Evolutionary conservation across 2,113 vertebrate genomes (phyloP).

Genomic region (Manacus vitellinus): DNA sequence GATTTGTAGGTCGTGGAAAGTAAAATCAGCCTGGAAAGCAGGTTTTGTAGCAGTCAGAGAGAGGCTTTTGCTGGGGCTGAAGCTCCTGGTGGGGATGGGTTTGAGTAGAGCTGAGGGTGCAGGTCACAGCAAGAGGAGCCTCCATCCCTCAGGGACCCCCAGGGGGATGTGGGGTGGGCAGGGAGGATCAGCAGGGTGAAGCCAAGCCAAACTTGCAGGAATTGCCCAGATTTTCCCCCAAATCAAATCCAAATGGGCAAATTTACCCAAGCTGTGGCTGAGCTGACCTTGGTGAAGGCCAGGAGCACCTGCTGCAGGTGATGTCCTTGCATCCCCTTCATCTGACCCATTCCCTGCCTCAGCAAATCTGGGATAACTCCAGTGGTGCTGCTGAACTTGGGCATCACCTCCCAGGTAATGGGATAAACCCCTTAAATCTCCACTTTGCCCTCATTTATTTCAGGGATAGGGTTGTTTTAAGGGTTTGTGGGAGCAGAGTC

Average conservation of each 20-base stretch:
- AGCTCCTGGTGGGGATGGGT: accelerated
- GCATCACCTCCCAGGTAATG: background rate
- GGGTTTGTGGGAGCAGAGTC: background rate
- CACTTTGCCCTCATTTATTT: background rate
- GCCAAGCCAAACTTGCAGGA: background rate
- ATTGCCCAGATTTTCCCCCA: background rate
- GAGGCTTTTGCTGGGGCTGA: background rate
- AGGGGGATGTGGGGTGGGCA: accelerated
- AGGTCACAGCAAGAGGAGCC: background rate
- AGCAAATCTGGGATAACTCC: background rate
- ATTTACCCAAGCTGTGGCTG: background rate
- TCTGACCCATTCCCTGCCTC: background rate
- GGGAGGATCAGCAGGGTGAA: background rate
- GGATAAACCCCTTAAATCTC: background rate
- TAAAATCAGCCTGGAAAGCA: background rate
- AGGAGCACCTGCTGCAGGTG: background rate
- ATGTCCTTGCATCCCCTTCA: background rate
- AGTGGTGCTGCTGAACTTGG: background rate
- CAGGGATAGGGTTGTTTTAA: background rate
- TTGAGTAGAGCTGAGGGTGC: background rate
- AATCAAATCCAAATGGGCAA: background rate
- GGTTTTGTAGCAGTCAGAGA: background rate
- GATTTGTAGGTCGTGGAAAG: background rate
- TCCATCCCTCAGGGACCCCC: too few species aligned
- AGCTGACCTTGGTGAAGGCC: background rate